Base-by-base conservation (phyloP, 2,797 vertebrate species). In the Gymnopithys bicolor region DNA sequence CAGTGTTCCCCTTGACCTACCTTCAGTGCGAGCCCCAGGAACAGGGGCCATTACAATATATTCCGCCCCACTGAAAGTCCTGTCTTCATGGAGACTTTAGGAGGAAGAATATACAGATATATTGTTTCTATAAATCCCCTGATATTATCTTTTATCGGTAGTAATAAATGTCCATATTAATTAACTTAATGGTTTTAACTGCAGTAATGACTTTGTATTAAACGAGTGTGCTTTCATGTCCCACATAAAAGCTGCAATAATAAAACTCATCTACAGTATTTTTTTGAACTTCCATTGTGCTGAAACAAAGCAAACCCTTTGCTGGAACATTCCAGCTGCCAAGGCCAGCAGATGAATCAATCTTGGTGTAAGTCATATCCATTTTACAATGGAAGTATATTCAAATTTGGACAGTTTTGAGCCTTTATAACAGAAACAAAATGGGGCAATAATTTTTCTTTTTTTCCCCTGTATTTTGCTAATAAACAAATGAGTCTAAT, bases 131-230 rank as follows among this genome's bases (percentile, higher is more conserved):
- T 93, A 96, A 94, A 78, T 91, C 95, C 96, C 87, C 95, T 70
- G 81, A 91, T 89, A 90, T 93, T 91, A 63, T 88, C 94, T 96
- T 95, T 96, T 95, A 96, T 79, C 27, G 81, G 84, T 15, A 83
- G 94, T 81, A 94, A 94, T 97, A 97, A 97, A 96, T 53, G 84
- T 96, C 87, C 64, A 66, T 92, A 94, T 97, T 97, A 95, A 96
- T 96, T 97, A 97, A 92, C 58, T 94, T 97, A 95, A 94, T 87
- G 95, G 93, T 90, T 96, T 96, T 97, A 94, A 96, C 91, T 78
- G 74, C 87, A 79, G 92, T 94, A 95, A 97, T 87, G 97, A 95
- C 94, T 97, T 94, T 92, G 90, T 85, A 82, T 93, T 96, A 94
- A 93, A 85, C 63, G 59, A 78, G 81, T 51, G 58, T 22, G 64